Percentiles rank a stretch among this genome's conserved stretches.
Evolutionary conservation across 2,888 invertebrate genomes (phyloP).

Genomic region (Mallateleia sp.): DNA sequence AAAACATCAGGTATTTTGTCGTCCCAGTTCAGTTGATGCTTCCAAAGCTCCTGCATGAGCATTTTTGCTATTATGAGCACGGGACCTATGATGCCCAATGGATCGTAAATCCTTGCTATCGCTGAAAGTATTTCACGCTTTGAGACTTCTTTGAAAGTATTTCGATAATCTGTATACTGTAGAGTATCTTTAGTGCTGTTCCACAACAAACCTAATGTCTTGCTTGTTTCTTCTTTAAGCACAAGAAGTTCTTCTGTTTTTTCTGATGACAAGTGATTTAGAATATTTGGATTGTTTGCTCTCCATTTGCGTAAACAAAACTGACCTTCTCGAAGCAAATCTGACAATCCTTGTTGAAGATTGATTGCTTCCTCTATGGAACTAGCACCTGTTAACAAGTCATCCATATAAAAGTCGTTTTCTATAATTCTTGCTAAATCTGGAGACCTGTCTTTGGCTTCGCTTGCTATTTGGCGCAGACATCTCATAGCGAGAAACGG

Average conservation of each 20-base stretch:
- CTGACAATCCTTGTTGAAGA: constrained; percentile 37
- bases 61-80: constrained; percentile 66
- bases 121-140: constrained; percentile 59
- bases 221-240: constrained; percentile 46
- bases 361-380: constrained; percentile 67
- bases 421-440: constrained; percentile 20
- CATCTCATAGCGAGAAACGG: constrained; percentile 24
- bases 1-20: constrained; percentile 2
- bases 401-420: constrained; percentile 56
- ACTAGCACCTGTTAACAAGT: background rate
- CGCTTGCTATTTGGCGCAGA: background rate
- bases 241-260: constrained; percentile 35
- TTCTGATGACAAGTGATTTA: background rate
- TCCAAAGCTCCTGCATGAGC: constrained; percentile 65
- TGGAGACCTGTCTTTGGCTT: constrained; percentile 35
- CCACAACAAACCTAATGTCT: constrained; percentile 72
- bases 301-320: constrained; percentile 66
- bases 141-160: background rate
- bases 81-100: constrained; percentile 65
- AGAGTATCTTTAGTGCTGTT: constrained; percentile 53
- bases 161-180: constrained; percentile 35
- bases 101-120: constrained; percentile 74
- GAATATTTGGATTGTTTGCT: constrained; percentile 29
- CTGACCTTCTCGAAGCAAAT: constrained; percentile 30
- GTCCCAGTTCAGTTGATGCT: constrained; percentile 47